Evolutionary conservation across 2,113 vertebrate genomes (phyloP), one percentile per base, ranked within the genome.

Genomic region (Nannobrachium achirus): DNA sequence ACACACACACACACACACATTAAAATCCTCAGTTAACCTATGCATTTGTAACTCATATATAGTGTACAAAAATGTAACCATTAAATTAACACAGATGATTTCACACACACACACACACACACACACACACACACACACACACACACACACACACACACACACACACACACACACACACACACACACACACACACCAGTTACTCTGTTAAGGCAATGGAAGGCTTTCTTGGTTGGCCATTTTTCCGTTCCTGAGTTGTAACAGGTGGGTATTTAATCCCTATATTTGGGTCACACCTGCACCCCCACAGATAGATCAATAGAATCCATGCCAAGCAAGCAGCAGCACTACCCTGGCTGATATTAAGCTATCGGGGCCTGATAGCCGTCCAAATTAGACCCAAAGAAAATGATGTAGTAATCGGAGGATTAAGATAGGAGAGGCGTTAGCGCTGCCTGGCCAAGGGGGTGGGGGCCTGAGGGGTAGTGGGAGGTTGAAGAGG

Each of bases 381-480:
- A 66, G 63, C 71, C 61, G n/a, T 49, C 76, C 68, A 82, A 90
- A 88, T 86, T 78, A 72, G 65, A 71, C 49, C 71, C 73, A 46
- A 83, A 74, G 69, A 82, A 89, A 75, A 89, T 77, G 58, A 8
- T 81, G 71, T 87, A 57, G 85, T 90, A 92, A 91, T 89, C 69
- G 2, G 40, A 69, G 88, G 93, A 92, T 94, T 93, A 94, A 81
- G 91, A 88, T 69, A 39, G 74, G 60, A 81, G 76, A 61, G 42
- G 78, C 71, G 75, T 59, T 74, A 52, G 78, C 58, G 59, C 18
- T 73, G 57, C 58, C 52, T 59, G 20, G 39, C 16, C 38, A 51
- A 16, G 63, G 76, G 69, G 68, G 71, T 15, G 49, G n/a, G n/a
- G n/a, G n/a, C n/a, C n/a, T n/a, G n/a, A n/a, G n/a, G 25, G 53